phyloP scores from a whole-genome alignment of 2,797 vertebrate species.

The Diglossa cyanea region DNA sequence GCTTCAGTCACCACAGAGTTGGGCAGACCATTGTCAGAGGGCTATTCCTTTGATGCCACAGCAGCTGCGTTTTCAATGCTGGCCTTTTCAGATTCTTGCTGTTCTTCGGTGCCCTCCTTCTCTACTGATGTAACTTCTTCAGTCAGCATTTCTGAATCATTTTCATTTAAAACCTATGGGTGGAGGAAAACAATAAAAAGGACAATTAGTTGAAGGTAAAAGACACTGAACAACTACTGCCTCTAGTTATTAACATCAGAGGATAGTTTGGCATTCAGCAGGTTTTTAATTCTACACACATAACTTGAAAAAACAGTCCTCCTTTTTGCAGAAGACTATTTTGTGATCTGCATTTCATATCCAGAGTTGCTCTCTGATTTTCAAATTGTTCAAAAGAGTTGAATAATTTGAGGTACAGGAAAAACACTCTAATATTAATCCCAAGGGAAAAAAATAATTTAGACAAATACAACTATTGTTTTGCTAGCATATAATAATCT shows the following conservation, averaged over 20 bases:
- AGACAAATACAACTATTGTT: not conserved
- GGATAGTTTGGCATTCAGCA: not conserved
- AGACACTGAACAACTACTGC: not conserved
- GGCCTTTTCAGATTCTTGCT: conserved; percentile 31
- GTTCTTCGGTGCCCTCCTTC: conserved; percentile 50
- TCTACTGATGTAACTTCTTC: conserved; percentile 44
- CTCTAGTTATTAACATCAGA: not conserved
- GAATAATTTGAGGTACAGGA: not conserved
- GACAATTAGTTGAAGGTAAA: not conserved
- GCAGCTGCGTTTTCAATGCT: not conserved
- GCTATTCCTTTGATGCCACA: conserved; percentile 48
- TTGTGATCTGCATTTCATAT: not conserved
- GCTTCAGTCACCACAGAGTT: conserved; percentile 45
- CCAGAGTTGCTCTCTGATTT: not conserved
- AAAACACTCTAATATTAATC: not conserved
- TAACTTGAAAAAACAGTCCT: not conserved
- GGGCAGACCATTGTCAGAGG: conserved; percentile 62
- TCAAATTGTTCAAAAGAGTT: not conserved
- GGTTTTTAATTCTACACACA: not conserved
- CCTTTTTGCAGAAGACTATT: not conserved
- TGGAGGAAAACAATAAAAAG: not conserved
- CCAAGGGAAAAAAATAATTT: not conserved
- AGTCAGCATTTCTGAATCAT: conserved; percentile 51
- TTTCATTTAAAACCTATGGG: conserved; percentile 53
- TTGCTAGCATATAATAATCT: not conserved